phyloP scores from a whole-genome alignment of 2,888 invertebrate species.

The Nebria salina region DNA sequence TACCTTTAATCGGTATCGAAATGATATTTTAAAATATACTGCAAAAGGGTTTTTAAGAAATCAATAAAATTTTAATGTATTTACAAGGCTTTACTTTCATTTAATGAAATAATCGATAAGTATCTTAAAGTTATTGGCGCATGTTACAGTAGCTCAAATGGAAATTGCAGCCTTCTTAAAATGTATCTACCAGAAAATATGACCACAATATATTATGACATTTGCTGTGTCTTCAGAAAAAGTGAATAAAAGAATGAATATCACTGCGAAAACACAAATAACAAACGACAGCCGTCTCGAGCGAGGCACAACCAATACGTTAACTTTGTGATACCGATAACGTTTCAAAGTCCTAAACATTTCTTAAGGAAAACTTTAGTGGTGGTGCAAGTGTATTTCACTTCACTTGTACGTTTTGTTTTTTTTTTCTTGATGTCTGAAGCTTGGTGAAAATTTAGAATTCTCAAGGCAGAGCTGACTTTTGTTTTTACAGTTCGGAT shows the following conservation, averaged over 20 bases:
- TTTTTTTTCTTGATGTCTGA: neutral
- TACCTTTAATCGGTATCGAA: too few species aligned
- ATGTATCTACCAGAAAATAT: too few species aligned
- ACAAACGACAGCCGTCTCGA: conserved; percentile 29
- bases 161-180: too few species aligned
- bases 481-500: conserved; percentile 20
- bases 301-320: conserved; percentile 32
- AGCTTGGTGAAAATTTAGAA: conserved; percentile 17
- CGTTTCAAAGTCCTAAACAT: conserved; percentile 24
- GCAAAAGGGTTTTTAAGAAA: too few species aligned
- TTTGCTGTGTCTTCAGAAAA: neutral
- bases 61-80: too few species aligned
- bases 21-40: too few species aligned
- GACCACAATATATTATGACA: too few species aligned
- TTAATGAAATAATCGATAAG: too few species aligned
- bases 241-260: neutral
- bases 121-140: too few species aligned
- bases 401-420: conserved; percentile 2
- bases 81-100: too few species aligned
- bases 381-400: neutral
- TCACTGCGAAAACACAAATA: conserved; percentile 23
- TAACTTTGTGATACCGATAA: conserved; percentile 34
- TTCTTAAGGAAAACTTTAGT: conserved; percentile 16
- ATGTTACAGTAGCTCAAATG: too few species aligned
- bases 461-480: conserved; percentile 17